Evolutionary conservation across 2,113 vertebrate genomes (phyloP).

Genomic region (Onychostoma macrolepis): DNA sequence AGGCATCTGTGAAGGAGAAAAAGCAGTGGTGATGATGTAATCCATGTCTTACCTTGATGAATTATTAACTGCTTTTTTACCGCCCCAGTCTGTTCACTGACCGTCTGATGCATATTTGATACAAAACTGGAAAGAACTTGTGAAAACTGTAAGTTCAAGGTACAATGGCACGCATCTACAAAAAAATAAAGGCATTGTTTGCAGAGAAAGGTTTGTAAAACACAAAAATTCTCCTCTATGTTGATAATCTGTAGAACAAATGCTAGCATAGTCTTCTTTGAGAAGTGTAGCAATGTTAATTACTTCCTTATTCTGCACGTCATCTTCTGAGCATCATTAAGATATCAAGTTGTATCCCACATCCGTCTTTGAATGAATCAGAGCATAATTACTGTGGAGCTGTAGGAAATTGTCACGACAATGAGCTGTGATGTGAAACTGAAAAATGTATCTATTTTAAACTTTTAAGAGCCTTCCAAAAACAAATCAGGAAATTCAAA

Average conservation of each 20-base stretch:
- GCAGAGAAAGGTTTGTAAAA: neutral
- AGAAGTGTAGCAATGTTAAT: neutral
- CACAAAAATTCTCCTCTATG: neutral
- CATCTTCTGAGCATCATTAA: neutral
- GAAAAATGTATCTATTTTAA: neutral
- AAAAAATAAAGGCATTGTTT: neutral
- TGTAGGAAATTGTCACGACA: neutral
- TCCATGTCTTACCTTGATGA: slow-evolving; percentile 34
- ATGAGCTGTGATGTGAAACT: neutral
- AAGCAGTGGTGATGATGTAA: slow-evolving; percentile 12
- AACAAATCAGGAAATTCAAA: neutral
- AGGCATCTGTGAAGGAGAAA: neutral
- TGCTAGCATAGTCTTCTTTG: neutral
- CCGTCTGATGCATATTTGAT: neutral
- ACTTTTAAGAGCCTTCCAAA: neutral
- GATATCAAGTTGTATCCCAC: neutral
- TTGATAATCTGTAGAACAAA: neutral
- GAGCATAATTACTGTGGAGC: neutral
- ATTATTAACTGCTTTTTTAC: slow-evolving; percentile 48
- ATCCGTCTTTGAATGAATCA: neutral
- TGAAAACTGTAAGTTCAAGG: neutral
- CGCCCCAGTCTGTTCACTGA: slow-evolving; percentile 9
- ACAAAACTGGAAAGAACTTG: neutral
- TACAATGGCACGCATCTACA: neutral
- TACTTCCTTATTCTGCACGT: neutral